Percentiles rank a stretch among this genome's conserved stretches.
Evolutionary conservation across 2,888 invertebrate species (phyloP).

Genomic region (Tolmerus cingulatus): DNA sequence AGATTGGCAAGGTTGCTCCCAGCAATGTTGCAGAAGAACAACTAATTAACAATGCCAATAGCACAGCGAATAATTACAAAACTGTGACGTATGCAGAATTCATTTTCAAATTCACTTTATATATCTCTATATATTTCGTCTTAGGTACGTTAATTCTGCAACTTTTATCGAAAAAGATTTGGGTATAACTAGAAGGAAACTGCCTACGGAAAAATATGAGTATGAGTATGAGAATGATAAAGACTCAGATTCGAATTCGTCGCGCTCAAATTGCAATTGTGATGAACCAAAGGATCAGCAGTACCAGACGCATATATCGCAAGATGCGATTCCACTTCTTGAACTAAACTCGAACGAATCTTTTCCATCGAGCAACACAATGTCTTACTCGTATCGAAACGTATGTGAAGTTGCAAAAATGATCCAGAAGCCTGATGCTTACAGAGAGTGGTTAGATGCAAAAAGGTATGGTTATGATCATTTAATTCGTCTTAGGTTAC

Average conservation of each 20-base stretch:
- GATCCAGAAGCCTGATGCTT: conserved; percentile 56
- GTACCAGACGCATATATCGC: conserved; percentile 39
- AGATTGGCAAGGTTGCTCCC: not conserved
- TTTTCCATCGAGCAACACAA: conserved; percentile 52
- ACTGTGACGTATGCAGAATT: conserved; percentile 29
- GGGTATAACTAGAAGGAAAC: conserved; percentile 44
- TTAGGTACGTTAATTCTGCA: conserved; percentile 53
- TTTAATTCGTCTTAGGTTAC: no score
- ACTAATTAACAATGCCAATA: not conserved
- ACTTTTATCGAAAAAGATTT: conserved; percentile 51
- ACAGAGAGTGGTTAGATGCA: conserved; percentile 57
- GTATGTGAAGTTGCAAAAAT: conserved; percentile 53
- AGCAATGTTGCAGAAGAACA: not conserved
- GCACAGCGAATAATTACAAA: conserved; percentile 9
- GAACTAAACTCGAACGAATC: conserved; percentile 55
- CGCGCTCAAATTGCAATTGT: not conserved
- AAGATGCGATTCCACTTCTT: conserved; percentile 53
- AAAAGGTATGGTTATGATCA: conserved; percentile 52
- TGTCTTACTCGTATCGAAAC: conserved; percentile 52
- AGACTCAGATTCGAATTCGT: not conserved
- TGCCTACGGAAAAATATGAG: conserved; percentile 9
- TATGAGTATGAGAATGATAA: conserved; percentile 28
- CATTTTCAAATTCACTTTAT: not conserved
- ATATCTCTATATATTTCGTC: not conserved
- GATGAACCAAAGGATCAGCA: conserved; percentile 14